Base-by-base conservation (phyloP, 2,888 invertebrate genomes). In the Caenorhabditis virilis region DNA sequence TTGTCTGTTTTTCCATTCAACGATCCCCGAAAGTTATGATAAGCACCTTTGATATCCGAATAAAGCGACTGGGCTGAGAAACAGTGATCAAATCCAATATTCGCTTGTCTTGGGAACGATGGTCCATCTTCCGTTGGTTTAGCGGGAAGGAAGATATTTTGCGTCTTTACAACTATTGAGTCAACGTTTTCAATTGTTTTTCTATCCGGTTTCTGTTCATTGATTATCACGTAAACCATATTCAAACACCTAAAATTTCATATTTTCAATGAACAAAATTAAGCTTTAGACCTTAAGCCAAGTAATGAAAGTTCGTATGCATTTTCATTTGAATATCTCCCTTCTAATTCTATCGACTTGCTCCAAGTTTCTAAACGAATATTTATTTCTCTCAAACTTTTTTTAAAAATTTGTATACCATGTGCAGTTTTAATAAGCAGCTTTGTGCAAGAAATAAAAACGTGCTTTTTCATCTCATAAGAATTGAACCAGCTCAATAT, bases 91-190 rank as follows among this genome's bases (percentile, higher is more conserved):
- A 27, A 45, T 13, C n/a, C 18, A 15, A 25, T 43, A 25, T 43
- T 16, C 11, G 43, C 26, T 43, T 43, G 25, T 43, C 26, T 43
- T 16, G 43, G 26, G 15, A 43, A 43, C 3, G 41, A 41, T 41
- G 22, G 4, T 20, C 41, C 41, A 22, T 9, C 6, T 41, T 41
- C 41, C 9, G 9, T 23, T 18, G 41, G 23, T 23, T 23, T 18
- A 5, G 41, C 41, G 6, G 41, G 41, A 5, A 41, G 4, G 20
- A 41, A 41, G 22, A 41, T 9, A 41, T 41, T 18, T 7, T 41
- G 41, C 4, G 22, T 5, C 20, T 41, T 41, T 7, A 41, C 41
- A 41, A 41, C 41, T 7, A 18, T 4, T 7, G 41, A 9, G 16
- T 41, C 41, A 9, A 41, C 4, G 16, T 41, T 41, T 18, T 41